These are phyloP conservation scores for Anarrhichthys ocellatus DNA, from an alignment of 2,113 vertebrate species.

Conservation along the genomic window DNA sequence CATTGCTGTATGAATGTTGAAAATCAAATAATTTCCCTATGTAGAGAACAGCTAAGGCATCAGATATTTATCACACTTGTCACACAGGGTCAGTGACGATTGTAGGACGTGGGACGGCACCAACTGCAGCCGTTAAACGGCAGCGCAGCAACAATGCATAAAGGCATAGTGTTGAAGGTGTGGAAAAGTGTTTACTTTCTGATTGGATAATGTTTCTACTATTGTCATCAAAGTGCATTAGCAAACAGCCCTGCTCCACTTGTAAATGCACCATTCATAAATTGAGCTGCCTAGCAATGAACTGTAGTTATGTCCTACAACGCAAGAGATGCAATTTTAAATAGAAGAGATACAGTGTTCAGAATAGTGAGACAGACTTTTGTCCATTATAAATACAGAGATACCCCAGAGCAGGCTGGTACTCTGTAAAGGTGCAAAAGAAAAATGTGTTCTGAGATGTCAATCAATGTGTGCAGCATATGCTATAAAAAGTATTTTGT, in stretches of 20 bases:
- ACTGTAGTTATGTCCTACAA: conserved; percentile 51
- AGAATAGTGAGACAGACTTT: conserved; percentile 36
- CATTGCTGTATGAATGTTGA: conserved; percentile 47
- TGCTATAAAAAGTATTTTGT: conserved; percentile 72
- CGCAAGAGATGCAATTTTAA: conserved; percentile 47
- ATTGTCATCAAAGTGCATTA: conserved; percentile 62
- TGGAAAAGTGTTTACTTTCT: conserved; percentile 59
- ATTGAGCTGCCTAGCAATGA: conserved; percentile 60
- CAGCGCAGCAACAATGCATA: conserved; percentile 11
- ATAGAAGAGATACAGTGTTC: conserved; percentile 53
- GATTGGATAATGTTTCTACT: conserved; percentile 49
- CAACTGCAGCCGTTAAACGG: conserved; percentile 38
- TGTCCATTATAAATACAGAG: conserved; percentile 37
- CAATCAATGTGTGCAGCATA: conserved; percentile 71
- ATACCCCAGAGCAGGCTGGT: conserved; percentile 50
- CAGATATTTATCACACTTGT: conserved; percentile 39
- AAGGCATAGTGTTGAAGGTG: conserved; percentile 37
- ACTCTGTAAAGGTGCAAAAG: conserved; percentile 42
- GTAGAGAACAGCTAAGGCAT: conserved; percentile 32
- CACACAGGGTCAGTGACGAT: conserved; percentile 31
- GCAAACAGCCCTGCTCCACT: conserved; percentile 56
- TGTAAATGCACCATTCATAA: conserved; percentile 77
- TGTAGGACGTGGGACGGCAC: conserved; percentile 19
- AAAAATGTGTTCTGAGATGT: conserved; percentile 67
- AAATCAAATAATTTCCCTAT: conserved; percentile 38